Base-by-base conservation (phyloP, 2,797 vertebrate genomes). In the Pachyuromys duprasi region DNA sequence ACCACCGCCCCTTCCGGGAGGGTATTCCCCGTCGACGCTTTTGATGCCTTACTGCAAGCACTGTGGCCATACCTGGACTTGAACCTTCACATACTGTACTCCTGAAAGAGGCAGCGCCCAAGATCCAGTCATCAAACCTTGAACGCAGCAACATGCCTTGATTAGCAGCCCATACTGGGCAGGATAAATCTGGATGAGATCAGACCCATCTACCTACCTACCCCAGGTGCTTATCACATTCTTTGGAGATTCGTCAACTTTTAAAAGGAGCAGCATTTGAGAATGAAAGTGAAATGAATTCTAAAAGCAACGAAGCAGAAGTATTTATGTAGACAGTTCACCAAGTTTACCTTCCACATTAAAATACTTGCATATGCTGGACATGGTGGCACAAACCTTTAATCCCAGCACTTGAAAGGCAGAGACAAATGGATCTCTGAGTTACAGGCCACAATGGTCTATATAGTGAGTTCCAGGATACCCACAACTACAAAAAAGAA, bases 241-340 rank as follows among this genome's bases (percentile, higher is more conserved):
- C 31, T 79, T 80, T 80, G 33, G 53, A 82, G 17, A 75, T 63
- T 82, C 74, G 93, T 63, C 80, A 76, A 33, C 53, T n/a, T n/a
- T 57, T 49, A 82, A 89, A 74, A 36, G 13, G 72, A 81, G 65
- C 60, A 36, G 4, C 57, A 17, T 70, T 76, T 84, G 45, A 80
- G 53, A 90, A 80, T 69, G 62, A 60, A 93, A 63, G 42, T 14
- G 2, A 95, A 94, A 49, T 24, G 5, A 82, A 95, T 39, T 80
- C 31, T 74, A 95, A 95, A 72, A 55, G 80, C 28, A 28, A 90
- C 18, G 45, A 75, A 80, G 22, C 79, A 89, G 88, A 76, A 33
- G n/a, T 79, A 79, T 39, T 90, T 93, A 62, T 57, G 18, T 84
- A 67, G 45, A 90, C 63, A 20, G 53, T 57, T 60, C 79, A 57